Evolutionary conservation across 2,797 vertebrate species (phyloP), one percentile per base, ranked within the genome.

Genomic region (Hyperoplus lanceolatus): DNA sequence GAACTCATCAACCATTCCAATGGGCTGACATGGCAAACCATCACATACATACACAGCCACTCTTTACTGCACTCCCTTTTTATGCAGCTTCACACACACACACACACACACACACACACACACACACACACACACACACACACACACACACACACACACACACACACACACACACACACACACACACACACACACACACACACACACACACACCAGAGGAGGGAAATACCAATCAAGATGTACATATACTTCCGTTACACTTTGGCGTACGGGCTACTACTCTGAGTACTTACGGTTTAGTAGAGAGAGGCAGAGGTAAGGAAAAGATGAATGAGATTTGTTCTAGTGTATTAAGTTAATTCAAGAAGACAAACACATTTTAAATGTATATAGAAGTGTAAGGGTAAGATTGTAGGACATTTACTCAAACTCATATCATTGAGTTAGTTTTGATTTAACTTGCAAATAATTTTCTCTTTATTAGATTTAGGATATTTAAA

Each of bases 1-100:
- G 93, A 96, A 96, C 94, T 95, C 87, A 95, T 94, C 96, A 95
- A 90, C 95, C 91, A 86, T 95, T 94, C 95, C 93, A 92, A 94
- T 89, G 87, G 74, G 77, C 85, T 89, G 86, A 91, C 84, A 89
- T 6, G 60, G 63, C 57, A 1, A 76, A 69, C 70, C 58, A 0
- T 83, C 76, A 36, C 77, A 78, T 39, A 41, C 64, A 70, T 75
- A 70, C 21, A 56, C 5, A 29, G 11, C 29, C 45, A 50, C 70
- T 38, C 73, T 73, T 62, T 7, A 46, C 79, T 79, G 73, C 13
- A 49, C 57, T 80, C 49, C 43, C 60, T 73, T 54, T 57, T 50
- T 41, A 21, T 70, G 36, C 76, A 74, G 71, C 65, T 45, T 55
- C 4, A 3, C 61, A 62, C 50, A 75, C 51, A 46, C 43, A 29